Conservation (phyloP, 2,797 vertebrate species). For the Hybognathus amarus region DNA sequence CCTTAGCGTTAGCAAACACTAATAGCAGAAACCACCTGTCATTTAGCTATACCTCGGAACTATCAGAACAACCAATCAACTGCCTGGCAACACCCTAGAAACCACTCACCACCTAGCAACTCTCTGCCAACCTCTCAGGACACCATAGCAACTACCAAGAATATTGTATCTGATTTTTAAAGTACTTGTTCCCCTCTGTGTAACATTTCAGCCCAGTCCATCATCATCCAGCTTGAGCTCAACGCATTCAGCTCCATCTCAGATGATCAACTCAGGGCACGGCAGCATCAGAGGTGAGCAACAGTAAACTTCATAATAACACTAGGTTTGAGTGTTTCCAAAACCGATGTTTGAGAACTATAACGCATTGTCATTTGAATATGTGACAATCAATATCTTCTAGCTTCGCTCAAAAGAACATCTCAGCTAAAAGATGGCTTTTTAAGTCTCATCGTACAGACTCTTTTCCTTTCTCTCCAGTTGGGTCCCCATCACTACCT, state of each 20-base stretch:
- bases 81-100: background rate
- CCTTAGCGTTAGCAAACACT: background rate
- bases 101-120: background rate
- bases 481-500: conserved; percentile 96
- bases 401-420: background rate
- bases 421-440: background rate
- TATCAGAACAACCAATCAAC: background rate
- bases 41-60: background rate
- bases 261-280: conserved; percentile 97
- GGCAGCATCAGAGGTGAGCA: conserved; percentile 95
- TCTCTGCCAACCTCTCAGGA: background rate
- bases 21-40: background rate
- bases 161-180: background rate
- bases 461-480: conserved; percentile 53
- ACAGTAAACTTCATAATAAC: background rate
- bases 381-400: background rate
- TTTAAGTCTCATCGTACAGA: background rate
- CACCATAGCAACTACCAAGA: background rate
- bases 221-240: conserved; percentile 98
- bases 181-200: background rate
- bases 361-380: background rate
- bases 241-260: conserved; percentile 96
- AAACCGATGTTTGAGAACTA: background rate
- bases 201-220: conserved; percentile 89
- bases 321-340: background rate